Conservation (phyloP, 1,140 invertebrate genomes). For the Oppia nitens region DNA sequence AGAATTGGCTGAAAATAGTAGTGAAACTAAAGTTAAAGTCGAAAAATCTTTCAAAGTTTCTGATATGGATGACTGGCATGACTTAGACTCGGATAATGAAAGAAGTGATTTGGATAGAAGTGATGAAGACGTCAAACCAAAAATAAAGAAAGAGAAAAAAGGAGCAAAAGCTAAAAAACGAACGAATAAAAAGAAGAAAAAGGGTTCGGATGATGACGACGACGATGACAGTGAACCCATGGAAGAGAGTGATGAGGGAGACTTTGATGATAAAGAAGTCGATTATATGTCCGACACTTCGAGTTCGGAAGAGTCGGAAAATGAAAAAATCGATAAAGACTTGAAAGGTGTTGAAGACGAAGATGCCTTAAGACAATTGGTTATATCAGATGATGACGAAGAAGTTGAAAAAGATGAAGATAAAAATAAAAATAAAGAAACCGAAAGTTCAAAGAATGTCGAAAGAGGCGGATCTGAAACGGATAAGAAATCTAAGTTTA, state of each 20-base stretch:
- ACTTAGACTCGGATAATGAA: slow-evolving; percentile 51
- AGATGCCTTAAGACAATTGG: slow-evolving; percentile 62
- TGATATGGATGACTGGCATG: slow-evolving; percentile 85
- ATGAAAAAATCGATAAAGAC: slow-evolving; percentile 43
- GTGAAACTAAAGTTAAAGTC: slow-evolving; percentile 31
- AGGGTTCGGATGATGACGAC: slow-evolving; percentile 54
- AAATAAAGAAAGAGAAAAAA: slow-evolving; percentile 18
- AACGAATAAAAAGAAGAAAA: slow-evolving; percentile 46
- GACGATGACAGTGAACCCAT: slow-evolving; percentile 59
- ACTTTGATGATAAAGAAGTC: slow-evolving; percentile 75
- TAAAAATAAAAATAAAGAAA: slow-evolving; percentile 16
- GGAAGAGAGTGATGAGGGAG: slow-evolving; percentile 91
- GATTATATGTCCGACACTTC: slow-evolving; percentile 48
- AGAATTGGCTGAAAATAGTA: slow-evolving; percentile 52
- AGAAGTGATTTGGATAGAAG: slow-evolving; percentile 6
- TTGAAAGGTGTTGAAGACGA: slow-evolving; percentile 70
- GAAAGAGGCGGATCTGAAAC: slow-evolving; percentile 29
- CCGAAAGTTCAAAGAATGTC: slow-evolving; percentile 22
- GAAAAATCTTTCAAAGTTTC: slow-evolving; percentile 47
- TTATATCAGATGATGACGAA: slow-evolving; percentile 74
- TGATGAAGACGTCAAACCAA: slow-evolving; percentile 16
- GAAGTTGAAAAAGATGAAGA: slow-evolving; percentile 38
- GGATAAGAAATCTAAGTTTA: slow-evolving; percentile 19
- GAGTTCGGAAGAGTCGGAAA: slow-evolving; percentile 40
- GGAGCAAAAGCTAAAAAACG: slow-evolving; percentile 8